These are phyloP conservation scores for Coptodon rendalli DNA, from an alignment of 2,113 vertebrate species.

Conservation along the genomic window DNA sequence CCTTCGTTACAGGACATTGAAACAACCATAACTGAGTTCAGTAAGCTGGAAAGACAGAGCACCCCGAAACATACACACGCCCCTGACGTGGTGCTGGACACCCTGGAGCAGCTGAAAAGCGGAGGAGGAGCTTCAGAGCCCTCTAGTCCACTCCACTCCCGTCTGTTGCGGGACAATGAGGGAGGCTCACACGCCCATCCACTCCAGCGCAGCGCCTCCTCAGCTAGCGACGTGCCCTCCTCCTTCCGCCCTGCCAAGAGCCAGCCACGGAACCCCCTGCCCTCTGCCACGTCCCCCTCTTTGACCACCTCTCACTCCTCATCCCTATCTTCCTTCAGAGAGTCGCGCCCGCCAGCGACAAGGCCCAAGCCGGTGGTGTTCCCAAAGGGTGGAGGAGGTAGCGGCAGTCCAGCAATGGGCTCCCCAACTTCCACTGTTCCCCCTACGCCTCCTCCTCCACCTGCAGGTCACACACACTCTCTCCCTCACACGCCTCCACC, in stretches of 20 bases:
- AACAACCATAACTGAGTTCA: slow-evolving; percentile 87
- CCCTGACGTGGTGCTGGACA: slow-evolving; percentile 95
- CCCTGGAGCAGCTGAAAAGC: slow-evolving; percentile 91
- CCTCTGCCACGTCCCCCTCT: slow-evolving; percentile 53
- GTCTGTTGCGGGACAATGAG: slow-evolving; percentile 85
- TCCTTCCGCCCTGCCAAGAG: slow-evolving; percentile 86
- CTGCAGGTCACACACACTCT: slow-evolving; percentile 60
- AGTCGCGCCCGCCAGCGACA: slow-evolving; percentile 86
- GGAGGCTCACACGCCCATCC: slow-evolving; percentile 76
- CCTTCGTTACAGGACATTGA: slow-evolving; percentile 84
- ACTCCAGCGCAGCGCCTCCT: slow-evolving; percentile 93
- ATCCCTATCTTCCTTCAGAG: slow-evolving; percentile 64
- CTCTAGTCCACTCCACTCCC: slow-evolving; percentile 93
- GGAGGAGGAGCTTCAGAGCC: slow-evolving; percentile 82
- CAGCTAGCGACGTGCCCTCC: slow-evolving; percentile 88
- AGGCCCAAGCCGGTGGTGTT: slow-evolving; percentile 90
- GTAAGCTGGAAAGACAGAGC: slow-evolving; percentile 89
- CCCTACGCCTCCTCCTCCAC: slow-evolving; percentile 67
- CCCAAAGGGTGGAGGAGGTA: slow-evolving; percentile 79
- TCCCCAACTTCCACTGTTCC: slow-evolving; percentile 78
- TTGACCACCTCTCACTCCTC: slow-evolving; percentile 62
- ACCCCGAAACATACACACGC: slow-evolving; percentile 85
- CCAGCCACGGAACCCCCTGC: slow-evolving; percentile 66
- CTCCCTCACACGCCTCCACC: slow-evolving; percentile 63
- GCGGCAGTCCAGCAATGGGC: slow-evolving; percentile 77